Evolutionary conservation across 2,113 vertebrate species (phyloP).

Genomic region (Petrocephalus microphthalmus): DNA sequence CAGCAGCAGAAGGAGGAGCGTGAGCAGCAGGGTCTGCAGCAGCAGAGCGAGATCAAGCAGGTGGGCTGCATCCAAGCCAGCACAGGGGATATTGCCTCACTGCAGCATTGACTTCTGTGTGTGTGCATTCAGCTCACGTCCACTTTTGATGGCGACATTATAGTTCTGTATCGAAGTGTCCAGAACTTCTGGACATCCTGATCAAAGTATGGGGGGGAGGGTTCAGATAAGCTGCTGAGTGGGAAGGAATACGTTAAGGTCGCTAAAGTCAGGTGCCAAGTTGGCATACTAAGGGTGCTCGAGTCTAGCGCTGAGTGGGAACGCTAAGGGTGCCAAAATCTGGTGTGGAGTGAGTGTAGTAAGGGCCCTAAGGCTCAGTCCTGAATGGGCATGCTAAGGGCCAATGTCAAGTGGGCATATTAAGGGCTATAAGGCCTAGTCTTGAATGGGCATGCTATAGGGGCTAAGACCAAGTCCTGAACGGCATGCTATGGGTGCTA

Average conservation of each 20-base stretch:
- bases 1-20: constrained; percentile 89
- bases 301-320: too few relatives aligned
- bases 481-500: too few relatives aligned
- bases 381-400: too few relatives aligned
- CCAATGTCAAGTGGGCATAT: too few relatives aligned
- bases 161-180: not conserved
- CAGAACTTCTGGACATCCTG: not conserved
- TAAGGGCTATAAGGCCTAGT: too few relatives aligned
- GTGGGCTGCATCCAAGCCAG: constrained; percentile 50
- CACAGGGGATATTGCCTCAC: not conserved
- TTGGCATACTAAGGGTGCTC: too few relatives aligned
- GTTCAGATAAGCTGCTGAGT: not conserved
- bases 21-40: constrained; percentile 78
- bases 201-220: not conserved
- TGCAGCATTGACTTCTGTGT: not conserved
- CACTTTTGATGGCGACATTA: not conserved
- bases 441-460: too few relatives aligned
- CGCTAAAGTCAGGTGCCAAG: not conserved
- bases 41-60: constrained; percentile 87
- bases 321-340: too few relatives aligned
- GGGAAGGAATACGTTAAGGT: not conserved
- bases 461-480: too few relatives aligned
- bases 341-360: not conserved
- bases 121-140: not conserved
- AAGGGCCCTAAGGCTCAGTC: too few relatives aligned